Evolutionary conservation across 2,888 invertebrate species (phyloP).

Genomic region (Megaustenia siamemsis): DNA sequence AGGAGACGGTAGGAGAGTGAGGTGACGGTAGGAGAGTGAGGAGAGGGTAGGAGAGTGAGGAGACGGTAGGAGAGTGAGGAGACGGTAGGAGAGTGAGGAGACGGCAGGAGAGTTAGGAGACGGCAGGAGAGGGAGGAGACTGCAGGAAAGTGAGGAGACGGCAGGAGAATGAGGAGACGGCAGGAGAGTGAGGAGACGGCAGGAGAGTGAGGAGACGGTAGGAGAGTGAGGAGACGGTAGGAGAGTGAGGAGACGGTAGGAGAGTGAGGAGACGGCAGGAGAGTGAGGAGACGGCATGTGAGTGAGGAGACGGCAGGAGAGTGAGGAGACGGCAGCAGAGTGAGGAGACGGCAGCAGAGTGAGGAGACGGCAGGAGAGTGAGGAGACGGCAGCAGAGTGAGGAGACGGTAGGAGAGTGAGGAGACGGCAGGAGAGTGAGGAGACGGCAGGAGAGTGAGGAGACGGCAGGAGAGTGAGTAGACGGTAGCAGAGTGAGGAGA

Average conservation of each 20-base stretch:
- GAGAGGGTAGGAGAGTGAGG: conserved; percentile 5
- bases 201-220: no score
- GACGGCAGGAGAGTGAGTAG: no score
- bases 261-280: neutral
- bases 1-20: neutral
- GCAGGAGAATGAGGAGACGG: neutral
- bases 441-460: no score
- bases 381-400: no score
- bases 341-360: no score
- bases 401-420: no score
- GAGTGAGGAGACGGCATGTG: no score
- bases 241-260: neutral
- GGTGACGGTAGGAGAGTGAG: conserved; percentile 23
- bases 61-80: neutral
- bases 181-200: neutral
- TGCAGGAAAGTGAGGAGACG: neutral
- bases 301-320: no score
- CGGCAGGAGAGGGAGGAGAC: neutral
- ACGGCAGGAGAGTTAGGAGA: neutral
- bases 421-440: no score
- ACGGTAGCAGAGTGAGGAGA: no score
- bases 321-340: no score
- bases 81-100: conserved; percentile 9
- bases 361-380: no score
- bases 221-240: neutral